Evolutionary conservation across 2,888 invertebrate species (phyloP), one percentile per base, ranked within the genome.

Genomic region (Sminthurides aquaticus): DNA sequence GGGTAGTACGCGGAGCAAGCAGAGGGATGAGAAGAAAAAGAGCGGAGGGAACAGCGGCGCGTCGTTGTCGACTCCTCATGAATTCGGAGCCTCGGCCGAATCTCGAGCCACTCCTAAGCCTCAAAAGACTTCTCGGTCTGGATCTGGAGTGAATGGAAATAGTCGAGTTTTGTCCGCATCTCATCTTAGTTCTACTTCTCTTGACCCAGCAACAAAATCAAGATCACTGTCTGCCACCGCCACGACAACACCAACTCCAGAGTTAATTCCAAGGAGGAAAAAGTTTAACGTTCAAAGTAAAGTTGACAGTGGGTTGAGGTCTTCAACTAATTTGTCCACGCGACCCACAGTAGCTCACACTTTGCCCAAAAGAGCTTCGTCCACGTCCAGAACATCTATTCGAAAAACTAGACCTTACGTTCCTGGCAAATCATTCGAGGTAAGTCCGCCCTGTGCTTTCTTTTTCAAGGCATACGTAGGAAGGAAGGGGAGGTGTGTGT

Each of bases 31-130:
- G 55, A 8, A 22, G 22, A 26, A 8, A 24, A 22, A 20, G 24
- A 43, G 2, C 34, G 48, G 29, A n/a, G 63, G 24, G 18, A 63
- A 57, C 8, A 57, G 57, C 49, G n/a, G n/a, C n/a, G n/a, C n/a
- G n/a, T n/a, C n/a, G n/a, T n/a, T 29, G 29, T 52, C 59, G 28
- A 59, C 64, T 64, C 59, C 64, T 54, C 59, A 59, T 64, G 64
- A 64, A 49, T 64, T 55, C 59, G 43, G 64, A 59, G 57, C n/a
- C 26, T 29, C n/a, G n/a, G n/a, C 49, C 49, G 52, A 52, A 52
- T 52, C 52, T 52, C 57, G 49, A 62, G 64, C 64, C 64, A 58
- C 64, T 64, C 64, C 64, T 64, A 64, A 59, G 58, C 58, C 55
- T 59, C 64, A 28, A 26, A 64, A 58, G 43, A 52, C 49, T 58